Base-by-base conservation (phyloP, 2,113 vertebrate genomes). In the Pristiophorus japonicus region DNA sequence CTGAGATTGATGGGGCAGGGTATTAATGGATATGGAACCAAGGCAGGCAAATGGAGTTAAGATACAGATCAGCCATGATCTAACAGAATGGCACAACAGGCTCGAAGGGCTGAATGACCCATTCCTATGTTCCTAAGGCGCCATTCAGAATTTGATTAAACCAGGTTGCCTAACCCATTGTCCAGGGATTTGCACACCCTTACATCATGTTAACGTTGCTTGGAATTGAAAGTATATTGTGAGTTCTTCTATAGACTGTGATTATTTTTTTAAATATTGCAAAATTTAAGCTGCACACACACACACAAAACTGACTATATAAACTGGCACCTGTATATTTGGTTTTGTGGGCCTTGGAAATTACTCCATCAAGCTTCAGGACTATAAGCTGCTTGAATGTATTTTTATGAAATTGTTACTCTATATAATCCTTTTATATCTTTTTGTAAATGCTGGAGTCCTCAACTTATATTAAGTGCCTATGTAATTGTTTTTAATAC, bases 371-470 rank as follows among this genome's bases (percentile, higher is more conserved):
- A 94, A 67, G 24, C 30, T 94, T 94, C 66, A 59, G 93, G 93
- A 24, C 24, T 70, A 67, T 94, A 94, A 73, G 93, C 66, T 94
- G 93, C 66, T 94, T 94, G 93, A 94, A 94, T 94, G 93, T 94
- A 94, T 94, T 94, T 94, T 45, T 70, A 73, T 27, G 66, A 94
- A 70, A 94, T 94, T 70, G 66, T 70, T 47, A 51, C 66, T 70
- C 51, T 94, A 67, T 94, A 94, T 94, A 94, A 70, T 94, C 90
- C 42, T 94, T 94, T 94, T 70, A 51, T 94, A 94, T 94, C 42
- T 94, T 59, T 55, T 94, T 94, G 45, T 94, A 94, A 94, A 94
- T 94, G 93, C 93, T 73, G 93, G 38, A 70, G 45, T 94, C 42
- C 42, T 73, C 93, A 94, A 94, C 93, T 94, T 94, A 67, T 67